Conservation (phyloP, 2,797 vertebrate genomes). For the Periparus ater region DNA sequence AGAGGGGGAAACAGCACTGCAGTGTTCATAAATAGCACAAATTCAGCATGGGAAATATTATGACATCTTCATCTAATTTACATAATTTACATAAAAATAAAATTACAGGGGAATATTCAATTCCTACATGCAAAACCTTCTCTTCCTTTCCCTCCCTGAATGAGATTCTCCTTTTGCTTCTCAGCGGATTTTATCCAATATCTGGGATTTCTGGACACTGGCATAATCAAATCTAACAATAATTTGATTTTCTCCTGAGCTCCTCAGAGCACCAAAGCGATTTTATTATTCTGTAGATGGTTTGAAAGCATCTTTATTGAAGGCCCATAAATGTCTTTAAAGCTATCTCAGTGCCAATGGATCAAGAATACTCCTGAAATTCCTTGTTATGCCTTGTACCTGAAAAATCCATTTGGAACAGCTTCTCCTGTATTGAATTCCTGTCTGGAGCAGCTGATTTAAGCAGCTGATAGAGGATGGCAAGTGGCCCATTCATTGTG, state of each 20-base stretch:
- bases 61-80: not conserved
- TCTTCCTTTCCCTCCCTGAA: not conserved
- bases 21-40: not conserved
- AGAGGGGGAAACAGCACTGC: not conserved
- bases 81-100: not conserved
- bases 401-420: constrained; percentile 66
- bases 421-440: constrained; percentile 63
- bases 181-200: not conserved
- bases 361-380: constrained; percentile 47
- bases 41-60: not conserved
- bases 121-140: not conserved
- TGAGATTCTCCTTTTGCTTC: not conserved
- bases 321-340: constrained; percentile 45
- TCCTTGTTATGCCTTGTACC: constrained; percentile 34
- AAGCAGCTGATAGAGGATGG: constrained; percentile 68
- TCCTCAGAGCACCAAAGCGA: not conserved
- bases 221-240: not conserved
- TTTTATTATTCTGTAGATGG: not conserved
- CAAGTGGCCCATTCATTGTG: constrained; percentile 67
- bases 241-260: not conserved
- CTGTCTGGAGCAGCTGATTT: constrained; percentile 74
- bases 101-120: not conserved
- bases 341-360: not conserved
- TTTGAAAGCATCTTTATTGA: constrained; percentile 51
- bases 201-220: not conserved